phyloP scores from a whole-genome alignment of 2,797 vertebrate species.

The Phoeniculus purpureus region DNA sequence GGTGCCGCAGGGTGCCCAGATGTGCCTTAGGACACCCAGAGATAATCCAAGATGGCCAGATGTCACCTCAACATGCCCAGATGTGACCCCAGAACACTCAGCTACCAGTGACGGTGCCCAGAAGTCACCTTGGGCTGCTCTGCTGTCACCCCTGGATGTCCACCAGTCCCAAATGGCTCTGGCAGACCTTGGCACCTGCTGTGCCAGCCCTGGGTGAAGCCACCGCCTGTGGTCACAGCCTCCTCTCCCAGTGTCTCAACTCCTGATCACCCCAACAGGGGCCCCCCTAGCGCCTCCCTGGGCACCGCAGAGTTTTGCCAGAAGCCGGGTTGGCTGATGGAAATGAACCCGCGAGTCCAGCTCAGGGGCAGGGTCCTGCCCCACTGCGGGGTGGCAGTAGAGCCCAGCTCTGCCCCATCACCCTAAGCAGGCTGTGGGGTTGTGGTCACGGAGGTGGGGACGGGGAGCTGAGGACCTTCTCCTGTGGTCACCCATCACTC shows the following conservation, averaged over 20 bases:
- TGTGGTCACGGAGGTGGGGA: accelerated
- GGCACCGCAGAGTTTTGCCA: accelerated
- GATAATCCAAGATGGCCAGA: too few species aligned
- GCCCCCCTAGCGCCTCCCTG: background rate
- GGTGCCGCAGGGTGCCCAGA: background rate
- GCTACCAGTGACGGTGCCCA: too few species aligned
- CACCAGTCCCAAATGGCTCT: background rate
- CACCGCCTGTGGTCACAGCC: accelerated
- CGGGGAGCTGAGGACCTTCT: too few species aligned
- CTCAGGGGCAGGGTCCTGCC: accelerated
- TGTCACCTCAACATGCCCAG: too few species aligned
- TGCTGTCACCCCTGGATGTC: background rate
- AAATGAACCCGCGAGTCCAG: too few species aligned
- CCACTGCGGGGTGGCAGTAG: background rate
- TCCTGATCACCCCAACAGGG: background rate
- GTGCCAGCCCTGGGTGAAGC: background rate
- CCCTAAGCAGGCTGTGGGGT: accelerated
- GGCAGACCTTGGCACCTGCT: background rate
- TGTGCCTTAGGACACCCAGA: too few species aligned
- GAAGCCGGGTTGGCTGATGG: accelerated
- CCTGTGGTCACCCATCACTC: accelerated
- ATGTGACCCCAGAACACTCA: too few species aligned
- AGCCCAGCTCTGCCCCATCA: accelerated
- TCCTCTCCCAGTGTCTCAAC: background rate
- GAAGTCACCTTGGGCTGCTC: background rate